These are phyloP conservation scores for Lepus europaeus DNA, from an alignment of 2,113 vertebrate genomes.

Conservation along the genomic window DNA sequence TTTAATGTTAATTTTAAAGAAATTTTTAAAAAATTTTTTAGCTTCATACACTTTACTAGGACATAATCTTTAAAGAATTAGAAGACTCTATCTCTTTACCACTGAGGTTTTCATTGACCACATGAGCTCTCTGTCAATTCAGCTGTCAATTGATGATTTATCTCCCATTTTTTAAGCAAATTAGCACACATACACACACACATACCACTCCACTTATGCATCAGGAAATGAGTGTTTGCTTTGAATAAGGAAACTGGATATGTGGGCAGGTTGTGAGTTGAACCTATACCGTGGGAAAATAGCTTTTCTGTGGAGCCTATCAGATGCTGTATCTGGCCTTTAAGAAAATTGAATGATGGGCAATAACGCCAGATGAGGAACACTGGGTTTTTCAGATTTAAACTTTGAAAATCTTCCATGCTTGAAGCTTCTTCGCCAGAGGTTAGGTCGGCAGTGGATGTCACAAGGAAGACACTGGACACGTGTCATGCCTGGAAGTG, in stretches of 20 bases:
- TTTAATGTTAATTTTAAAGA: slow-evolving; percentile 5
- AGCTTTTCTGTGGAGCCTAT: not conserved
- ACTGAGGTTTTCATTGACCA: not conserved
- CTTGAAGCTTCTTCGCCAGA: not conserved
- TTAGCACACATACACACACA: not conserved
- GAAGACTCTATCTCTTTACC: not conserved
- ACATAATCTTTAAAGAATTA: not conserved
- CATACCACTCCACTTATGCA: not conserved
- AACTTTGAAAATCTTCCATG: slow-evolving; percentile 41
- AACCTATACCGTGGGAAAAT: not conserved
- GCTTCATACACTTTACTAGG: not conserved
- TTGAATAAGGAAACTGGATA: not conserved
- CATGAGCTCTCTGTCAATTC: not conserved
- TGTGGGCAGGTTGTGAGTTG: not conserved
- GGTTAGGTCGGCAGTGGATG: not conserved
- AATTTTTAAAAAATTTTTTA: not conserved
- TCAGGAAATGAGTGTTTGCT: not conserved
- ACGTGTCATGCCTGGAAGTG: not conserved
- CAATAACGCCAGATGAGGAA: slow-evolving; percentile 24
- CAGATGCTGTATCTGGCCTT: not conserved
- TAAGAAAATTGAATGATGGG: not conserved
- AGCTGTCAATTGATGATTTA: not conserved
- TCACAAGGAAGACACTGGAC: slow-evolving; percentile 6
- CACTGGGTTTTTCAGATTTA: slow-evolving; percentile 40
- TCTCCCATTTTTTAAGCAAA: slow-evolving; percentile 13